Evolutionary conservation across 53 echinoderm and acorn worm genomes (phyloP).

Genomic region (Arbacia lixula): DNA sequence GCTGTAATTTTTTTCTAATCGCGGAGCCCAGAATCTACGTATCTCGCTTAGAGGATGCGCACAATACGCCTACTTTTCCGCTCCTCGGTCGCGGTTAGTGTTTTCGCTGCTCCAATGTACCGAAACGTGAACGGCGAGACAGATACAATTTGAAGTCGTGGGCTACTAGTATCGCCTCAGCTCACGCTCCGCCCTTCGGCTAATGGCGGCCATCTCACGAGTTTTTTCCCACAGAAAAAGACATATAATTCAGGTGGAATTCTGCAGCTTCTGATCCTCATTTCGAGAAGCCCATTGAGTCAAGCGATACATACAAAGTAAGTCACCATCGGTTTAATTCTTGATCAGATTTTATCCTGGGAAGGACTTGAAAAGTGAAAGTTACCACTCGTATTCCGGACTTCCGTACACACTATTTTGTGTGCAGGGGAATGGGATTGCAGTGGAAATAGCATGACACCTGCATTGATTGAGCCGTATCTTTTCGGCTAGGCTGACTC

Average conservation of each 20-base stretch:
- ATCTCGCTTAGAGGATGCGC: neutral
- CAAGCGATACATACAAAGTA: neutral
- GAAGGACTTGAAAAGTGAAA: neutral
- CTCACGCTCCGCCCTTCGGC: conserved; percentile 44
- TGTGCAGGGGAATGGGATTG: neutral
- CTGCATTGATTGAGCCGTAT: neutral
- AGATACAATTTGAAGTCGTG: neutral
- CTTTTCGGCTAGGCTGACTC: too few relatives aligned
- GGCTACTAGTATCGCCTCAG: neutral
- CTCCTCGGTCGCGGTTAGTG: neutral
- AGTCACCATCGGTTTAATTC: conserved; percentile 10
- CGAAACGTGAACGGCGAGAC: neutral
- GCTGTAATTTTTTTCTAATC: too few relatives aligned
- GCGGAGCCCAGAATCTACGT: neutral
- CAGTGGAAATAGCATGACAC: conserved; percentile 19
- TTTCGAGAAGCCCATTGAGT: neutral
- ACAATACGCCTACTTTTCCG: neutral
- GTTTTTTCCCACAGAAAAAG: neutral
- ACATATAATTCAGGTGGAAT: neutral
- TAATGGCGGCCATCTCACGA: conserved; percentile 45
- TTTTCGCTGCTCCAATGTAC: conserved; percentile 32
- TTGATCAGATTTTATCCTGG: neutral
- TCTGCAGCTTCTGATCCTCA: neutral
- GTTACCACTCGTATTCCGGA: neutral
- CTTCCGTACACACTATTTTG: conserved; percentile 51